These are phyloP conservation scores for Platichthys stellatus DNA, from an alignment of 2,113 vertebrate genomes.

Conservation along the genomic window DNA sequence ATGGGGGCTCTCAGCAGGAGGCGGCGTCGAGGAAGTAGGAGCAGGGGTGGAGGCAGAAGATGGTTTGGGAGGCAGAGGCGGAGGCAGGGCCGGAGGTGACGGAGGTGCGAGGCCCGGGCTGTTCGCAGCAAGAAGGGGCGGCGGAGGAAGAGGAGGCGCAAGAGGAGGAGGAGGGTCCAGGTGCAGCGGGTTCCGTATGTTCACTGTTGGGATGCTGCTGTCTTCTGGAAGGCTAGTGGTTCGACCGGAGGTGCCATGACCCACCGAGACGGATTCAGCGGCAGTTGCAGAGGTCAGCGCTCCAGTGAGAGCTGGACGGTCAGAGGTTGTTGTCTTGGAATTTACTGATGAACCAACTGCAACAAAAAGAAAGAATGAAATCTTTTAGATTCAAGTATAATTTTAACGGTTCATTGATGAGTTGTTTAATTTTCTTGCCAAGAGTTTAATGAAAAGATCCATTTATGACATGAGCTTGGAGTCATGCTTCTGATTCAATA, in stretches of 20 bases:
- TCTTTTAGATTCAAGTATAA: background rate
- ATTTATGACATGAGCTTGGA: background rate
- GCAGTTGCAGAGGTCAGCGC: background rate
- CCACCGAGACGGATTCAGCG: background rate
- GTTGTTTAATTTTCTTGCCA: too few relatives aligned
- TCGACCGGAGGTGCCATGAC: conserved; percentile 28
- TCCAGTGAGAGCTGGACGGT: conserved; percentile 14
- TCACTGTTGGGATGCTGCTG: conserved; percentile 28
- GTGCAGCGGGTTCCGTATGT: conserved; percentile 29
- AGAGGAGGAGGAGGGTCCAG: conserved; percentile 37
- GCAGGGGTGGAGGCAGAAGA: conserved; percentile 29
- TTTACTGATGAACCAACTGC: conserved; percentile 65
- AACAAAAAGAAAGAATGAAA: conserved; percentile 11
- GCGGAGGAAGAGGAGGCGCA: conserved; percentile 29
- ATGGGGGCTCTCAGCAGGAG: conserved; percentile 53
- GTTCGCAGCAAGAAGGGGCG: conserved; percentile 33
- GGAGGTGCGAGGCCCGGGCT: conserved; percentile 50
- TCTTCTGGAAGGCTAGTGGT: conserved; percentile 66
- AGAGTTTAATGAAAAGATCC: background rate
- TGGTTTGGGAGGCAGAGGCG: conserved; percentile 44
- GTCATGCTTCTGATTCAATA: background rate
- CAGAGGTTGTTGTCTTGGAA: conserved; percentile 28
- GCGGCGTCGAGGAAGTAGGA: conserved; percentile 38
- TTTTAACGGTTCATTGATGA: background rate
- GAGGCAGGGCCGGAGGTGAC: conserved; percentile 34